Base-by-base conservation (phyloP, 2,888 invertebrate species). In the Litoditis marina region DNA sequence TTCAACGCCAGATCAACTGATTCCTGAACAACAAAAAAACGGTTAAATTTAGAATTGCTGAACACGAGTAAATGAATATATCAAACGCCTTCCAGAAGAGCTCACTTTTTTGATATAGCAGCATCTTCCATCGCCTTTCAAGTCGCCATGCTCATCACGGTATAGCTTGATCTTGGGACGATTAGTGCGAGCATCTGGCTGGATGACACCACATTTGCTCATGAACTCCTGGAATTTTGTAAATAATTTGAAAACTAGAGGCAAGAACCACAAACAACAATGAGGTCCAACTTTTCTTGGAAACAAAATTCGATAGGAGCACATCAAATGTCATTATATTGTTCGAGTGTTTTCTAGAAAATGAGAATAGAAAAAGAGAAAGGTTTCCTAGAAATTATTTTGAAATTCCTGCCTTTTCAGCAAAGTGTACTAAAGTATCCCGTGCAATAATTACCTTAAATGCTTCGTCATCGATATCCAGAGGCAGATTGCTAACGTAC, bases 61-160 rank as follows among this genome's bases (percentile, higher is more conserved):
- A 58, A 31, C 19, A 53, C n/a, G 22, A 28, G 16, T 4, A n/a
- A 4, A 44, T 5, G 39, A 39, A 50, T 22, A 11, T 11, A 6
- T 22, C 2, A 2, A 27, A 4, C n/a, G n/a, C n/a, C n/a, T n/a
- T n/a, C n/a, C 30, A 30, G 3, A 6, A n/a, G 6, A n/a, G 19
- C 65, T 50, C 46, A 77, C 77, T 52, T 63, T 71, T 47, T 69
- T 76, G 25, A 80, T 69, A 65, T 79, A 79, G 71, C 93, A 92
- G 84, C 96, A 96, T 49, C 92, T 86, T 13, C 91, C 98, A 86
- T 98, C 96, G 11, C 98, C 98, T 86, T 99, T 99, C 34, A 91
- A 87, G 66, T 88, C 87, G 5, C 88, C 88, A 69, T 92, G 88
- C 0, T 90, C 89, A 81, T 93, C 92, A 74, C 87, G 88, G 84